Evolutionary conservation across 2,113 vertebrate genomes (phyloP), one percentile per base, ranked within the genome.

Genomic region (Myxocyprinus asiaticus): DNA sequence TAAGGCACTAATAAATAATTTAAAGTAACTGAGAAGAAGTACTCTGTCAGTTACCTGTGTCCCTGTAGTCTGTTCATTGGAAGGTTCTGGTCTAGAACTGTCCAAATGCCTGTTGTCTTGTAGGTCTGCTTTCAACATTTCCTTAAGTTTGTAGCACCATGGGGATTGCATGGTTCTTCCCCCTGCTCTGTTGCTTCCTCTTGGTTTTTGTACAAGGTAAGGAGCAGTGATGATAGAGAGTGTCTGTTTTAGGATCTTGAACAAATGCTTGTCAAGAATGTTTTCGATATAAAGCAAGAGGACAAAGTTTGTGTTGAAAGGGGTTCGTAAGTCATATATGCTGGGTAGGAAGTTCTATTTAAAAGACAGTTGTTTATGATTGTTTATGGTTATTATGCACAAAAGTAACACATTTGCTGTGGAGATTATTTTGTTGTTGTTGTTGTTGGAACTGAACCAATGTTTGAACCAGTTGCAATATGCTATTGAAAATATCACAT

Each of bases 191-290:
- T 82, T 87, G 82, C 82, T 82, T 85, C 59, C 58, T 90, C 58
- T 72, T 83, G 51, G 77, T 76, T 80, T 86, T 87, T 14, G 85
- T 90, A 1, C 85, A 85, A 83, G 93, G 93, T 94, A 91, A 91
- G 85, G 76, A 11, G 64, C 74, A 56, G 51, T 63, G 15, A 62
- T 44, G 59, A 64, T 63, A 22, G 17, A 79, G 44, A 62, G 61
- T 51, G 47, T 65, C 63, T 55, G 58, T 51, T 84, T 68, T 66
- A 70, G 61, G 61, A 42, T 75, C 73, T 33, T 14, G 47, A 43
- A 65, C 42, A 51, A 17, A 22, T 33, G 63, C 14, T 6, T 45
- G 45, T 83, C 77, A 74, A 58, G 6, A 43, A 75, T 4, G 22
- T 55, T 50, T 6, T 33, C 22, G 22, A 33, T 33, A 33, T 33